Evolutionary conservation across 2,888 invertebrate species (phyloP), one percentile per base, ranked within the genome.

Genomic region (Xylota segnis): DNA sequence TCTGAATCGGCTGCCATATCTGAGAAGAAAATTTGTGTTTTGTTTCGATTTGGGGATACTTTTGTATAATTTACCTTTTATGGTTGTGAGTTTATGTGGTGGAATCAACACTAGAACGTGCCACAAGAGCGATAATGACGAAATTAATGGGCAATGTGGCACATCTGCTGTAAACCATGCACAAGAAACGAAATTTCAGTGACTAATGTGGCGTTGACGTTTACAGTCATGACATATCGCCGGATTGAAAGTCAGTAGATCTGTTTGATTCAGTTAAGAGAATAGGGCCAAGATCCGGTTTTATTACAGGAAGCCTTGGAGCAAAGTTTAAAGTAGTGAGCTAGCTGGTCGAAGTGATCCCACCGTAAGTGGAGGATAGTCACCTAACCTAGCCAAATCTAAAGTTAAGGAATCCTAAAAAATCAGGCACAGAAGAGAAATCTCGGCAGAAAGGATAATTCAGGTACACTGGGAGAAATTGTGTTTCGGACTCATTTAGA

Each of bases 1-100:
- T 87, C 88, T 5, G 78, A 74, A 32, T 81, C 76, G 52, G 88
- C 87, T 37, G 87, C 83, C 86, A 87, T 72, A n/a, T 63, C 83
- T 78, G 29, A 0, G n/a, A 7, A 4, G 5, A 4, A 12, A 34
- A 16, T 18, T 6, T 27, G 10, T 29, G 10, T 23, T 32, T 23
- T 18, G n/a, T 12, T 16, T 12, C 43, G 14, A 16, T n/a, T 29
- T 7, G 2, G 0, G 6, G n/a, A 23, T 18, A 2, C 16, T 4
- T 14, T 10, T 16, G 18, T 18, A 16, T 50, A 16, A 9, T 12
- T 34, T 52, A 79, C 79, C 75, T 79, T 65, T 27, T 16, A 37
- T 65, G 58, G 59, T 27, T 18, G 32, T 9, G 12, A 43, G 66
- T 10, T 70, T 37, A 34, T 10, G 32, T 23, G 43, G 9, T 6